These are phyloP conservation scores for Synergus gifuensis DNA, from an alignment of 2,888 invertebrate genomes.

Conservation along the genomic window DNA sequence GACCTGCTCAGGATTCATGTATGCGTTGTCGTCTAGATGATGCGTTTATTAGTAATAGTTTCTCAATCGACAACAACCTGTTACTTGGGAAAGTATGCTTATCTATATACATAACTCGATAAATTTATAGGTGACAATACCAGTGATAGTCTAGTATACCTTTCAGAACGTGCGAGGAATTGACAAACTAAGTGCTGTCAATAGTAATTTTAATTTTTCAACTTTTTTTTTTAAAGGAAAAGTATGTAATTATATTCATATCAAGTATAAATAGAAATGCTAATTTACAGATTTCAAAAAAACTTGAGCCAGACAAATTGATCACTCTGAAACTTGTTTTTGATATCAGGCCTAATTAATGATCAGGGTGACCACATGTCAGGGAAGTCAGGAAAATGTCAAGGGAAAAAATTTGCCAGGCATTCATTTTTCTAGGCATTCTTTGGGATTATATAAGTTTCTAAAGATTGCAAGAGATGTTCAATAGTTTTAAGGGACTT, in stretches of 20 bases:
- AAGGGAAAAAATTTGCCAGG: too few relatives aligned
- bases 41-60: neutral
- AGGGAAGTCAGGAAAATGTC: too few relatives aligned
- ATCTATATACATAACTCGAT: too few relatives aligned
- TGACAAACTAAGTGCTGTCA: neutral
- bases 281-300: too few relatives aligned
- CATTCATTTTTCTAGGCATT: too few relatives aligned
- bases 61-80: neutral
- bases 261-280: neutral
- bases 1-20: constrained; percentile 48
- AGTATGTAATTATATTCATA: neutral
- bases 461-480: too few relatives aligned
- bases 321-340: too few relatives aligned
- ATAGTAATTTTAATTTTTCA: neutral
- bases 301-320: too few relatives aligned
- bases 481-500: too few relatives aligned
- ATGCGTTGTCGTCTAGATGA: neutral
- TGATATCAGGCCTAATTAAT: too few relatives aligned
- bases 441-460: too few relatives aligned
- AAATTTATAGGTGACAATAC: neutral
- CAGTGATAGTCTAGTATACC: neutral
- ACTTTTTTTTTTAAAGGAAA: neutral
- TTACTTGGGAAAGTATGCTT: neutral
- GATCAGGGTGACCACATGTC: too few relatives aligned
- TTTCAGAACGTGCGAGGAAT: neutral